Percentiles rank a stretch among this genome's conserved stretches.
Evolutionary conservation across 2,797 vertebrate genomes (phyloP).

Genomic region (Parotocinclus haroldoi): DNA sequence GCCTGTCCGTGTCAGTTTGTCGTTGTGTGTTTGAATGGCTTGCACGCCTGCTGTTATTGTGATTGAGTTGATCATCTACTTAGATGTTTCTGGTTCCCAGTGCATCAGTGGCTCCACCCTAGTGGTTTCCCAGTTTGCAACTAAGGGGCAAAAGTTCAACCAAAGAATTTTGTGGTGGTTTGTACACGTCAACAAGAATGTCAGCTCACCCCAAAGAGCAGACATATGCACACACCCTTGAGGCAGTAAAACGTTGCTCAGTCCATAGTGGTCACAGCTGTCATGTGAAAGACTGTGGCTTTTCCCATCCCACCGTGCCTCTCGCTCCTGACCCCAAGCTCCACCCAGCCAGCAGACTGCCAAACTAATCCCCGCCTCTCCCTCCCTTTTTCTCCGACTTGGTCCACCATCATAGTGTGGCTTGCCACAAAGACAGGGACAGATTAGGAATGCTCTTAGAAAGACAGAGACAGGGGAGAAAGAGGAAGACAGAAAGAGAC

Average conservation of each 20-base stretch:
- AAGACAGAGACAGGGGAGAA: no score
- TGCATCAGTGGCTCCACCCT: conserved; percentile 48
- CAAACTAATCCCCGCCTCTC: conserved; percentile 18
- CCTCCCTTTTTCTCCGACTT: conserved; percentile 39
- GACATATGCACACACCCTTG: conserved; percentile 15
- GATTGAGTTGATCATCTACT: conserved; percentile 19
- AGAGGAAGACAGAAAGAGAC: no score
- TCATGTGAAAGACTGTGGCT: conserved; percentile 53
- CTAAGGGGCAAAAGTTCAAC: conserved; percentile 68
- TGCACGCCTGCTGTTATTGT: conserved; percentile 19
- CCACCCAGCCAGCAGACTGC: conserved; percentile 26
- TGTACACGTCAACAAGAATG: conserved; percentile 66
- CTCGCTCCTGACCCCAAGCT: conserved; percentile 33
- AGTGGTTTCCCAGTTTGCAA: conserved; percentile 55
- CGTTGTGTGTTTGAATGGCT: conserved; percentile 11
- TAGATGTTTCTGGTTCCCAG: conserved; percentile 36
- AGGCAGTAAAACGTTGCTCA: conserved; percentile 51
- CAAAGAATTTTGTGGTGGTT: conserved; percentile 67
- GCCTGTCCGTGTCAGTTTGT: conserved; percentile 1
- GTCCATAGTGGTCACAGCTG: conserved; percentile 60
- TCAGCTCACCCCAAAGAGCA: conserved; percentile 43
- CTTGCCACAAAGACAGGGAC: conserved; percentile 11
- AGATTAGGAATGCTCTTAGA: no score
- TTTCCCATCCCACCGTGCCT: conserved; percentile 54
- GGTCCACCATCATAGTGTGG: background rate